Percentiles rank a stretch among this genome's conserved stretches.
Evolutionary conservation across 2,113 vertebrate species (phyloP).

Genomic region (Azemiops feae): DNA sequence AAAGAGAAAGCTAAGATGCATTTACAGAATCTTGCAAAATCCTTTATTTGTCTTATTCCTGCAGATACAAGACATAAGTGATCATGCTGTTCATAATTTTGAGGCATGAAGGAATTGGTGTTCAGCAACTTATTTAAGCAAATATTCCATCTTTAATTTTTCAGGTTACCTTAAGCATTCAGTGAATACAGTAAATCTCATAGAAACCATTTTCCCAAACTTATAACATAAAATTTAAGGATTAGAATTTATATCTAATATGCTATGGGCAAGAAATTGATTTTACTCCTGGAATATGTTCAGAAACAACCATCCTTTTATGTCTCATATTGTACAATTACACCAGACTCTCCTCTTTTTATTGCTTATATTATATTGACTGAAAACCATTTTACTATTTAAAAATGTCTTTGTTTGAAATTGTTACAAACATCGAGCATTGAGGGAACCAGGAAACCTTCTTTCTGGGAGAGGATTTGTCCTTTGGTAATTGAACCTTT

Average conservation of each 20-base stretch:
- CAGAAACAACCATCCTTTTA: not conserved
- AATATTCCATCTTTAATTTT: not conserved
- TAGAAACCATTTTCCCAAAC: not conserved
- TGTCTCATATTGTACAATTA: not conserved
- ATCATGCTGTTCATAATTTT: not conserved
- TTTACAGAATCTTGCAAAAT: not conserved
- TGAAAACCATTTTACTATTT: not conserved
- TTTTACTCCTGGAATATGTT: not conserved
- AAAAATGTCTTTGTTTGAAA: not conserved
- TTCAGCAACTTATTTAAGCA: not conserved
- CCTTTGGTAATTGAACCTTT: not conserved
- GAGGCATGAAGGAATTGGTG: not conserved
- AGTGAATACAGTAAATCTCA: not conserved
- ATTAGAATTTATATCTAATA: not conserved
- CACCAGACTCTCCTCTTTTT: not conserved
- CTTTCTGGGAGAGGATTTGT: not conserved
- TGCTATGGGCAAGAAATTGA: not conserved
- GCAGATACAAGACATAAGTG: not conserved
- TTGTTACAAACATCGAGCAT: not conserved
- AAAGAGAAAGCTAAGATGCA: not conserved
- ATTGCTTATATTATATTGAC: not conserved
- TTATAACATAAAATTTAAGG: not conserved
- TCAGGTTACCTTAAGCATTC: not conserved
- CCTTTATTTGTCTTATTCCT: not conserved
- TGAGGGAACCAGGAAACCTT: not conserved